Conservation (phyloP, 2,888 invertebrate genomes). For the Lordiphosa fenestrarum region DNA sequence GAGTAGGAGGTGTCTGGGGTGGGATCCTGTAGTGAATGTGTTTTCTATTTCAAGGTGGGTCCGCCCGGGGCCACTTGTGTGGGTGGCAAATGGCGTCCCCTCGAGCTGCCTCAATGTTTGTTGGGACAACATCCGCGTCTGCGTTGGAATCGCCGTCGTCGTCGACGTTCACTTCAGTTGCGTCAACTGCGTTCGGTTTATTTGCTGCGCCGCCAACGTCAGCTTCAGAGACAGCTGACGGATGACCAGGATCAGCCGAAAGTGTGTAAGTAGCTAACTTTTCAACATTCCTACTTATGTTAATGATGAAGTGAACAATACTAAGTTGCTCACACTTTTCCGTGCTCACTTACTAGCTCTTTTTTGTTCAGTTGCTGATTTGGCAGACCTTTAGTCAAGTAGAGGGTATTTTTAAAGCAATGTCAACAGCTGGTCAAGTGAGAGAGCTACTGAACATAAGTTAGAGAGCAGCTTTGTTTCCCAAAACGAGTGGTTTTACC, state of each 20-base stretch:
- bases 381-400: too few species aligned
- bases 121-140: constrained; percentile 93
- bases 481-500: too few species aligned
- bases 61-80: constrained; percentile 97
- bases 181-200: constrained; percentile 74
- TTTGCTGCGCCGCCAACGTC: constrained; percentile 67
- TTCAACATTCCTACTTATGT: too few species aligned
- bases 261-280: constrained; percentile 13
- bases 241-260: constrained; percentile 34
- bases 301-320: too few species aligned
- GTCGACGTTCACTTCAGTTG: constrained; percentile 80
- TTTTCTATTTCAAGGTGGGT: constrained; percentile 82
- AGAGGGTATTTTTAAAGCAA: too few species aligned
- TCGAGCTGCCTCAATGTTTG: constrained; percentile 90
- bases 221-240: constrained; percentile 52
- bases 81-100: constrained; percentile 96
- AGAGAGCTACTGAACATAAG: too few species aligned
- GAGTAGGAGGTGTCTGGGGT: background rate
- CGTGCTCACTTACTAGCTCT: too few species aligned
- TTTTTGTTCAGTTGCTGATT: too few species aligned
- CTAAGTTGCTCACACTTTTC: too few species aligned
- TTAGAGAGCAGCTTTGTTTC: too few species aligned
- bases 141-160: constrained; percentile 86
- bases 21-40: too few species aligned
- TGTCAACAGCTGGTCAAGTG: too few species aligned